Conservation (phyloP, 2,888 invertebrate species). For the Diarsia dahlii region DNA sequence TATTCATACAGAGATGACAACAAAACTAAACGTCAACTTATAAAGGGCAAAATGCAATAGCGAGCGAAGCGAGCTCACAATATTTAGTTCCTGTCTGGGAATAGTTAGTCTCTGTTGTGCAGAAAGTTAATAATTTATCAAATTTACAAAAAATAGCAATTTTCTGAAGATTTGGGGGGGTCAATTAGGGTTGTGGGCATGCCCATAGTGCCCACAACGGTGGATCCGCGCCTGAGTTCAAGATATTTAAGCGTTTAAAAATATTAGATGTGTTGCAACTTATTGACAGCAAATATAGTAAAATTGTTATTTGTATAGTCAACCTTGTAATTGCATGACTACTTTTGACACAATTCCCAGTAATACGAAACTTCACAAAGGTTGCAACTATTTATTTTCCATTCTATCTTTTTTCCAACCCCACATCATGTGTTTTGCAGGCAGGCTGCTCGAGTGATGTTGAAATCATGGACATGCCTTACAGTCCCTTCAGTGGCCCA, state of each 20-base stretch:
- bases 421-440: slow-evolving; percentile 62
- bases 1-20: too few species aligned
- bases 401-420: not conserved
- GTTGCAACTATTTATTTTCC: not conserved
- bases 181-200: too few species aligned
- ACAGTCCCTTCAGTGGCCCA: slow-evolving; percentile 65
- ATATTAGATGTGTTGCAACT: slow-evolving; percentile 1
- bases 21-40: too few species aligned
- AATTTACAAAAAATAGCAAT: too few species aligned
- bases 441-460: slow-evolving; percentile 66
- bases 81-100: too few species aligned
- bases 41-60: too few species aligned
- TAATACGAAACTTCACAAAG: not conserved
- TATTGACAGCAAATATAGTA: not conserved
- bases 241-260: not conserved
- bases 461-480: slow-evolving; percentile 69
- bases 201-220: too few species aligned
- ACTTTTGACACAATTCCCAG: not conserved
- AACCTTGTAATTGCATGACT: not conserved
- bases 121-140: too few species aligned
- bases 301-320: not conserved
- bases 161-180: too few species aligned
- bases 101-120: too few species aligned
- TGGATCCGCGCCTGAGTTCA: too few species aligned
- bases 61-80: too few species aligned